phyloP scores from a whole-genome alignment of 2,113 vertebrate genomes.

The Pollachius pollachius region DNA sequence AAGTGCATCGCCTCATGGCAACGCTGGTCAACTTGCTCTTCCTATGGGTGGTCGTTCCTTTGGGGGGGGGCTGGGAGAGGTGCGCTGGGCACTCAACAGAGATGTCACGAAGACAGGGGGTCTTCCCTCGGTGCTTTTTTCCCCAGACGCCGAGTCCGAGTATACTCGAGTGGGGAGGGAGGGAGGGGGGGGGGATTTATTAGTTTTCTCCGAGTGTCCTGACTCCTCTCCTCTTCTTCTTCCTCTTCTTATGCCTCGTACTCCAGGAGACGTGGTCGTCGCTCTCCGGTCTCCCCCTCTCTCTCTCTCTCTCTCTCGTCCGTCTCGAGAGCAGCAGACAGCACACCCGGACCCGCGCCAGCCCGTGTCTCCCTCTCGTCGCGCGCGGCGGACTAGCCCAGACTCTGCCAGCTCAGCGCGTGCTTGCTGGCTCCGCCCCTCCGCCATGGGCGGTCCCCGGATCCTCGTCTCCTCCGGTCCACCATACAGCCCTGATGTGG shows the following conservation, averaged over 20 bases:
- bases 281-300: conserved; percentile 52
- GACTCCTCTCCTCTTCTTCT: conserved; percentile 3
- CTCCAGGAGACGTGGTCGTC: conserved; percentile 51
- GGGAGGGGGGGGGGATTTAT: conserved; percentile 16
- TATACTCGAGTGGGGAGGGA: conserved; percentile 20
- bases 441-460: conserved; percentile 64
- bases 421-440: conserved; percentile 75
- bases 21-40: conserved; percentile 68
- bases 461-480: conserved; percentile 41
- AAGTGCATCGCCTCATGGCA: conserved; percentile 69
- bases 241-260: conserved; percentile 21
- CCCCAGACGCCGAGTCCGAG: conserved; percentile 55
- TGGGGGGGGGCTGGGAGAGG: conserved; percentile 48
- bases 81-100: conserved; percentile 51
- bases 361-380: conserved; percentile 65
- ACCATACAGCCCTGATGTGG: conserved; percentile 16
- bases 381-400: conserved; percentile 65
- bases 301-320: conserved; percentile 32
- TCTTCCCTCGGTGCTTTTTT: conserved; percentile 54
- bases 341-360: conserved; percentile 72
- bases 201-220: conserved; percentile 35
- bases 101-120: conserved; percentile 56
- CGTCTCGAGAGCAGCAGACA: conserved; percentile 66
- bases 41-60: conserved; percentile 67
- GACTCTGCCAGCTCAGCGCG: conserved; percentile 79